A percentile compares a stretch with the other conserved stretches of the same genome.
Conservation (phyloP, 1,140 invertebrate genomes). For the Radopholus similis region DNA sequence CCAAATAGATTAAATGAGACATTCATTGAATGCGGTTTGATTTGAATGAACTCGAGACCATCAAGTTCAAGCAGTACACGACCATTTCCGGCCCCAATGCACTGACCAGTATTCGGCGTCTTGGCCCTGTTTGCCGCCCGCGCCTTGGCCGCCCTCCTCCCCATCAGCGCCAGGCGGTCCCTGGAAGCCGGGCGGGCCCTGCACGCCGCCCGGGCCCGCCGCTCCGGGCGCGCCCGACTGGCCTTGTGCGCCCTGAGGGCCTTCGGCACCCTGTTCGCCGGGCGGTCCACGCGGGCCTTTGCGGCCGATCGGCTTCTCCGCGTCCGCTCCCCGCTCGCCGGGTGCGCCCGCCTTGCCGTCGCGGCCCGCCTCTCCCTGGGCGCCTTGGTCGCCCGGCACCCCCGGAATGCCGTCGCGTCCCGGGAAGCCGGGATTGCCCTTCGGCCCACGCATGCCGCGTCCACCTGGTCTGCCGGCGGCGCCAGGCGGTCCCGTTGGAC, state of each 20-base stretch:
- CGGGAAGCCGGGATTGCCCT: neutral
- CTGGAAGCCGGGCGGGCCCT: slow-evolving; percentile 33
- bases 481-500: slow-evolving; percentile 26
- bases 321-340: slow-evolving; percentile 38
- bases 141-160: slow-evolving; percentile 28
- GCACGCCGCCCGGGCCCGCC: slow-evolving; percentile 21
- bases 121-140: slow-evolving; percentile 13
- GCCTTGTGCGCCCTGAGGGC: slow-evolving; percentile 27
- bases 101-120: slow-evolving; percentile 20
- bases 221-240: slow-evolving; percentile 34
- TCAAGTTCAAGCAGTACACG: too few species aligned
- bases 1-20: too few species aligned
- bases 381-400: slow-evolving; percentile 9
- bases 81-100: too few species aligned
- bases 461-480: slow-evolving; percentile 34
- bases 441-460: slow-evolving; percentile 25
- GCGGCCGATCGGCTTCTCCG: slow-evolving; percentile 45
- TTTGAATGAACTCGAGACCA: too few species aligned
- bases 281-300: slow-evolving; percentile 37
- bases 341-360: slow-evolving; percentile 30
- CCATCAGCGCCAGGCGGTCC: slow-evolving; percentile 39
- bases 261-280: slow-evolving; percentile 31
- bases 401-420: slow-evolving; percentile 14
- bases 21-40: too few species aligned
- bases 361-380: slow-evolving; percentile 26